These are phyloP conservation scores for Clupea harengus DNA, from an alignment of 2,113 vertebrate genomes.

Conservation along the genomic window DNA sequence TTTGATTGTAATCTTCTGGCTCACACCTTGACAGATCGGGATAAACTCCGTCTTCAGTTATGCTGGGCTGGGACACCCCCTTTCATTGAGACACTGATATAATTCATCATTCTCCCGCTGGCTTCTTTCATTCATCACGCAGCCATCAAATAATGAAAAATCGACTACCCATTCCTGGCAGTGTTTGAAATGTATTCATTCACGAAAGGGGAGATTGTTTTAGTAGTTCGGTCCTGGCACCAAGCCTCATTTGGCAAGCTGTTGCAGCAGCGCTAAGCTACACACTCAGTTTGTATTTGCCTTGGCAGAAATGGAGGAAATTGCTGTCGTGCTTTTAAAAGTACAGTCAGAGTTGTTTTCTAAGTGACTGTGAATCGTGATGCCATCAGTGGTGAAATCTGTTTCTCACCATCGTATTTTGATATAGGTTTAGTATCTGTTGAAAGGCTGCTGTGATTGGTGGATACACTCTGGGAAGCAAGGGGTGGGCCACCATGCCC, in stretches of 20 bases:
- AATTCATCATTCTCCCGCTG: not conserved
- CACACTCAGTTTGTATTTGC: conserved; percentile 55
- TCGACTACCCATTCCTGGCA: not conserved
- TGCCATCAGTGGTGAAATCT: conserved; percentile 30
- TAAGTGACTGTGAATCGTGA: conserved; percentile 31
- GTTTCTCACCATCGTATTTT: not conserved
- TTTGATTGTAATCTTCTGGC: not conserved
- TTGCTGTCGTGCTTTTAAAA: conserved; percentile 45
- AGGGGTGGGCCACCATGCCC: not conserved
- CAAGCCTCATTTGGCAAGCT: conserved; percentile 23
- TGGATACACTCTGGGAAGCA: not conserved
- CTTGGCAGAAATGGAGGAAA: conserved; percentile 57
- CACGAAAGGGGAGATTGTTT: conserved; percentile 50
- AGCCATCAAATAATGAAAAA: not conserved
- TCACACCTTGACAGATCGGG: not conserved
- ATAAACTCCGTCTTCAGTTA: not conserved
- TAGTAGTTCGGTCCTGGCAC: conserved; percentile 47
- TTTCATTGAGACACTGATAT: not conserved
- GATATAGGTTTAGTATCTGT: not conserved
- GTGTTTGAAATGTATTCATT: conserved; percentile 40
- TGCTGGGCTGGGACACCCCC: not conserved
- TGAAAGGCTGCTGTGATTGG: not conserved
- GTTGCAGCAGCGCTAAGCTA: conserved; percentile 40
- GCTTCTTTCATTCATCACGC: not conserved
- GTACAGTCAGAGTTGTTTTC: conserved; percentile 37